Percentiles rank a stretch among this genome's conserved stretches.
These are phyloP conservation scores for Malurus melanocephalus DNA, from an alignment of 2,113 vertebrate genomes.

Conservation along the genomic window DNA sequence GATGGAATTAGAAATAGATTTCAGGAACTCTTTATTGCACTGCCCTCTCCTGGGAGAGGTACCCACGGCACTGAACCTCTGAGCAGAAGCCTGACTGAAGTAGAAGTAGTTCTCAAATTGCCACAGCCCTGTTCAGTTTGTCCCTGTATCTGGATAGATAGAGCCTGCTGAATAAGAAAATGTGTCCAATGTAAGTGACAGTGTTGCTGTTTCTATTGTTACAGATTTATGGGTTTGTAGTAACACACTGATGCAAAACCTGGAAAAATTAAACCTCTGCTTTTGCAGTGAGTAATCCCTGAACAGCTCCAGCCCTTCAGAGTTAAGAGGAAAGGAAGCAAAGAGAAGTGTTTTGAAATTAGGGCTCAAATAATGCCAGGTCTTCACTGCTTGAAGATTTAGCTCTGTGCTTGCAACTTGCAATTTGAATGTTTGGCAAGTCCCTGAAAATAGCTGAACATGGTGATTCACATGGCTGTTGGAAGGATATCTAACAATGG, in stretches of 20 bases:
- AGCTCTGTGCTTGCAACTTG: neutral
- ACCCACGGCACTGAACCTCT: neutral
- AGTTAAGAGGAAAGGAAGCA: neutral
- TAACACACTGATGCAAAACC: neutral
- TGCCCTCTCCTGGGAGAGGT: neutral
- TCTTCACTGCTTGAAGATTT: neutral
- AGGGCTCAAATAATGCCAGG: neutral
- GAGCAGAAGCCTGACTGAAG: neutral
- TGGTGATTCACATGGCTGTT: neutral
- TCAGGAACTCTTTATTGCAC: neutral
- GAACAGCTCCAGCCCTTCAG: neutral
- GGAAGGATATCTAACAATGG: neutral
- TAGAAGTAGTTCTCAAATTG: neutral
- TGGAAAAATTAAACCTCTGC: neutral
- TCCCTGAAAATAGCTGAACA: neutral
- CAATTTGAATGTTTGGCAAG: neutral
- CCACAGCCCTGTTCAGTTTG: neutral
- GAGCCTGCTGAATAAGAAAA: neutral
- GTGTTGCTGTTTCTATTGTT: neutral
- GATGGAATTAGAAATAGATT: neutral
- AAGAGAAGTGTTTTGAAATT: neutral
- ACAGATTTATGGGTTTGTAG: neutral
- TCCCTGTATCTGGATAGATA: neutral
- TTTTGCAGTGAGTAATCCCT: neutral
- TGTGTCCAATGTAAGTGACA: rapidly evolving